Percentiles rank a stretch among this genome's conserved stretches.
phyloP scores from a whole-genome alignment of 2,797 vertebrate species.

The Sebastes oblongus region DNA sequence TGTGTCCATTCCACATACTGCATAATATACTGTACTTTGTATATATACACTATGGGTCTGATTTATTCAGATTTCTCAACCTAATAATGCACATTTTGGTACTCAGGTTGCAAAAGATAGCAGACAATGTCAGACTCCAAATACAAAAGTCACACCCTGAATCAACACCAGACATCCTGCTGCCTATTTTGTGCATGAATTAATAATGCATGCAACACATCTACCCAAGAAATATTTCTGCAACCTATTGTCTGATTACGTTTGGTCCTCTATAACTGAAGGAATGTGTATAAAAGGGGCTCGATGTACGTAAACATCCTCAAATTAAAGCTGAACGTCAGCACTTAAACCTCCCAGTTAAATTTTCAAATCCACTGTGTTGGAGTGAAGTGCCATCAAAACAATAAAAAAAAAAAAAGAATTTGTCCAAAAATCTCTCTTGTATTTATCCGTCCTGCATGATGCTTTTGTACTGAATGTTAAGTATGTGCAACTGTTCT shows the following conservation, averaged over 20 bases:
- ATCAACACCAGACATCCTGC: not conserved
- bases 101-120: not conserved
- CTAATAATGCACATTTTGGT: too few relatives aligned
- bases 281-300: not conserved
- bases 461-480: not conserved
- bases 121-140: not conserved
- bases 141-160: not conserved
- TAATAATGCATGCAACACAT: not conserved
- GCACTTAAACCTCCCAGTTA: not conserved
- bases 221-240: not conserved
- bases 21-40: not conserved
- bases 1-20: not conserved
- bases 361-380: not conserved
- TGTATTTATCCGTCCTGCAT: not conserved
- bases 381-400: not conserved
- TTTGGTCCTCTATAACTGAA: not conserved
- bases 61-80: not conserved
- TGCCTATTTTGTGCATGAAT: not conserved
- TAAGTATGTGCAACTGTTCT: not conserved
- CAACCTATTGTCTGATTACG: not conserved
- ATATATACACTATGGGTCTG: not conserved
- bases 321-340: not conserved
- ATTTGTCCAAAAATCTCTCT: not conserved
- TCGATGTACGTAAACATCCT: not conserved
- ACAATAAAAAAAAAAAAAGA: not conserved